Evolutionary conservation across 2,113 vertebrate species (phyloP), one percentile per base, ranked within the genome.

Genomic region (Solea solea): DNA sequence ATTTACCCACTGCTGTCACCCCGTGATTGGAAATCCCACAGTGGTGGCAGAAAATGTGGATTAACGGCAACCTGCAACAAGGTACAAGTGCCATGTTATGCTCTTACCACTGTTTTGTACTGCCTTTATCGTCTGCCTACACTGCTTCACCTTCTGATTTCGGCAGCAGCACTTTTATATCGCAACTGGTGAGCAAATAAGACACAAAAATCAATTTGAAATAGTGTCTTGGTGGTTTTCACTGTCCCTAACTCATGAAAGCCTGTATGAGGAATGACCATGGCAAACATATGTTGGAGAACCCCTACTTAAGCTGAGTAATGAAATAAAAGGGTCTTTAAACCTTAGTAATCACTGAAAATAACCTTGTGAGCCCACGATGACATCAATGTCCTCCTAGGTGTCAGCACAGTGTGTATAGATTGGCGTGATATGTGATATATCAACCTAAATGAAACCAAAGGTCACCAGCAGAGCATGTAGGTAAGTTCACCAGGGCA

Each of bases 1-100:
- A 80, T 83, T 64, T 71, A 85, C 54, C 79, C 67, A 78, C 65
- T 56, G 21, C 62, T 83, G 74, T 83, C 72, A 83, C 62, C 73
- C 55, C 46, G 67, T 85, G 85, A 88, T 85, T 86, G 76, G 74
- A 86, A 88, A 88, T 72, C 78, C 75, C 76, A 83, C 70, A 82
- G 65, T 78, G 78, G 64, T 69, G 83, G 66, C 54, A 49, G 73
- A 76, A 71, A 74, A 78, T 79, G 74, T 73, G 77, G 83, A 83
- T 83, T 83, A 81, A 76, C 71, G 58, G 46, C 10, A 61, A 83
- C 76, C 80, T 81, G 81, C 78, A 77, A 52, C 51, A 16, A 61
- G 56, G 16, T 54, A 69, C 55, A 52, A 64, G 9, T 58, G 45
- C 56, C 34, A 44, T 64, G 45, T 14, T 7, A 16, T 1, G 21